Conservation (phyloP, 2,113 vertebrate species). For the Tragelaphus strepsiceros region DNA sequence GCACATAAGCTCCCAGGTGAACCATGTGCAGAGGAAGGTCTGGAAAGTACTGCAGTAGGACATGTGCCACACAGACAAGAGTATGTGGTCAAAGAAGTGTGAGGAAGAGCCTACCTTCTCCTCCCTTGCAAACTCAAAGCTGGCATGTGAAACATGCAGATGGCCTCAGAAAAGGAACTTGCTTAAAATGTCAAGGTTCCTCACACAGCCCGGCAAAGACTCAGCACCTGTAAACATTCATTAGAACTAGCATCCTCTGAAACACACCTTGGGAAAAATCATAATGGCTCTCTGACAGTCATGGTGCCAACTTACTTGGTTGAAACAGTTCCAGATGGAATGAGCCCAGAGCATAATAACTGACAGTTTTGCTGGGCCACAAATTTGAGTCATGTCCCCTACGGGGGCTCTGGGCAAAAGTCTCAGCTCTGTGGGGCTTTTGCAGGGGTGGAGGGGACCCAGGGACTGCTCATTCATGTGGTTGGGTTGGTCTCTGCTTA, state of each 20-base stretch:
- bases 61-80: not conserved
- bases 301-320: no score
- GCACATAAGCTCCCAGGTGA: not conserved
- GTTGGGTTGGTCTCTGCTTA: not conserved
- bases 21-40: rapidly evolving
- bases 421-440: not conserved
- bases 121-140: not conserved
- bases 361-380: not conserved
- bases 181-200: not conserved
- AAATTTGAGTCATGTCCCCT: not conserved
- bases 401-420: not conserved
- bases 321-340: not conserved
- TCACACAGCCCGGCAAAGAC: not conserved
- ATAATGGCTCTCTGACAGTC: not conserved
- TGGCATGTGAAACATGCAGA: rapidly evolving
- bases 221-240: not conserved
- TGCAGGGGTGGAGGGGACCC: not conserved
- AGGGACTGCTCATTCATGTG: not conserved
- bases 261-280: not conserved
- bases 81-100: no score
- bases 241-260: not conserved
- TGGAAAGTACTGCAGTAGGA: not conserved
- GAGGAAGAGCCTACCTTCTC: not conserved
- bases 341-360: not conserved
- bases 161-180: not conserved